phyloP scores from a whole-genome alignment of 2,888 invertebrate species.

The Dorcus parallelipipedus region DNA sequence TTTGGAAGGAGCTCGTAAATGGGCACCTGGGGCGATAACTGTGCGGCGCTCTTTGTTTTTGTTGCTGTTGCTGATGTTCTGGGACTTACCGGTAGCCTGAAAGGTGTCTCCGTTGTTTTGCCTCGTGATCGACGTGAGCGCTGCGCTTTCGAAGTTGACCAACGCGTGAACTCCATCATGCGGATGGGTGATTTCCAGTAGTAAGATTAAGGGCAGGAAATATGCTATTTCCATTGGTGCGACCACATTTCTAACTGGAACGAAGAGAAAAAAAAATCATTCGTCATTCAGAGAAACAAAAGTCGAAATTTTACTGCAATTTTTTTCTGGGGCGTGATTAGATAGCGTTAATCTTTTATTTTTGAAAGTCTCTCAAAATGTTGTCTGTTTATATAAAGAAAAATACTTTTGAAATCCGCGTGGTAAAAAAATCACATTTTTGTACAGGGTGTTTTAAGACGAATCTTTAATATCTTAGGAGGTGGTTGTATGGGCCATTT shows the following conservation, averaged over 20 bases:
- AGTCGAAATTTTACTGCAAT: no score
- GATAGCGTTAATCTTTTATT: no score
- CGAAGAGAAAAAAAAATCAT: slow-evolving; percentile 5
- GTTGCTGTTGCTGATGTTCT: neutral
- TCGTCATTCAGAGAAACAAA: neutral
- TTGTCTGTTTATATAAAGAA: no score
- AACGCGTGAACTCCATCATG: neutral
- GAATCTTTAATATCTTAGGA: neutral
- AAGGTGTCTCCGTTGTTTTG: slow-evolving; percentile 61
- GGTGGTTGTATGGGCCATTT: neutral
- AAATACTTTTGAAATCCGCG: no score
- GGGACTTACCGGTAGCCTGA: slow-evolving; percentile 50
- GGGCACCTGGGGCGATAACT: no score
- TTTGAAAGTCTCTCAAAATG: no score
- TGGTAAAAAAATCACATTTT: no score
- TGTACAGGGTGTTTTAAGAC: neutral
- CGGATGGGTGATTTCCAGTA: slow-evolving; percentile 12
- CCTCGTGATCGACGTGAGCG: slow-evolving; percentile 49
- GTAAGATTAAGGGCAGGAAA: slow-evolving; percentile 7
- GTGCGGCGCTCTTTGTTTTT: neutral
- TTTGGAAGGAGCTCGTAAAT: no score
- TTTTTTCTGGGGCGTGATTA: no score
- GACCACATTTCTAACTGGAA: slow-evolving; percentile 26
- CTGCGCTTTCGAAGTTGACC: slow-evolving; percentile 13
- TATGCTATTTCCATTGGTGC: slow-evolving; percentile 23